phyloP scores from a whole-genome alignment of 2,888 invertebrate species.

The Furcula furcula region DNA sequence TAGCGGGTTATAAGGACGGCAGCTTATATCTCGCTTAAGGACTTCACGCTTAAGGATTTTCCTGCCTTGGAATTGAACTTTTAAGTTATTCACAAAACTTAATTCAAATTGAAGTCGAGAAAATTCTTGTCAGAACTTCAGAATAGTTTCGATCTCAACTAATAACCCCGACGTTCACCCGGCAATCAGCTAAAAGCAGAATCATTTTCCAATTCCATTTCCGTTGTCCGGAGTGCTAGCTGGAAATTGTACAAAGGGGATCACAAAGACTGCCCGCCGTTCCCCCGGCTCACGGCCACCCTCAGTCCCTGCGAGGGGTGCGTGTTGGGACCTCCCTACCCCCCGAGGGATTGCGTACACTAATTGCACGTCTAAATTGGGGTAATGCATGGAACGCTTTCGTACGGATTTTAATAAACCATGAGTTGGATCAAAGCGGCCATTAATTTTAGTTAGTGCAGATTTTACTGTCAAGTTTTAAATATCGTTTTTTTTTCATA shows the following conservation, averaged over 20 bases:
- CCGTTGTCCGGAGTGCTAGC: slow-evolving; percentile 53
- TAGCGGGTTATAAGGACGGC: too few species aligned
- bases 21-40: too few species aligned
- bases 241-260: slow-evolving; percentile 63
- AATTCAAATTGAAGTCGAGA: not conserved
- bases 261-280: slow-evolving; percentile 61
- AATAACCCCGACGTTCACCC: not conserved
- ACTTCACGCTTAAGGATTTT: too few species aligned
- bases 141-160: not conserved
- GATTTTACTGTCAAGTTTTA: slow-evolving; percentile 50
- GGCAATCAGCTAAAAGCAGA: slow-evolving; percentile 78
- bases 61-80: too few species aligned
- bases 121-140: not conserved
- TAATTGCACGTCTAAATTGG: slow-evolving; percentile 78
- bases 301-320: slow-evolving; percentile 29
- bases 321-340: slow-evolving; percentile 38
- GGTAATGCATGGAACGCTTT: slow-evolving; percentile 71
- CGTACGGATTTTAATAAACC: slow-evolving; percentile 73
- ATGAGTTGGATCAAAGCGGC: slow-evolving; percentile 67
- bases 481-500: too few species aligned
- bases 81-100: too few species aligned
- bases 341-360: slow-evolving; percentile 53
- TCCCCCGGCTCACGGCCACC: slow-evolving; percentile 31
- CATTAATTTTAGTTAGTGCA: slow-evolving; percentile 71
- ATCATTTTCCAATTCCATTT: slow-evolving; percentile 79